Base-by-base conservation (phyloP, 1,140 invertebrate genomes). In the Homarus americanus region DNA sequence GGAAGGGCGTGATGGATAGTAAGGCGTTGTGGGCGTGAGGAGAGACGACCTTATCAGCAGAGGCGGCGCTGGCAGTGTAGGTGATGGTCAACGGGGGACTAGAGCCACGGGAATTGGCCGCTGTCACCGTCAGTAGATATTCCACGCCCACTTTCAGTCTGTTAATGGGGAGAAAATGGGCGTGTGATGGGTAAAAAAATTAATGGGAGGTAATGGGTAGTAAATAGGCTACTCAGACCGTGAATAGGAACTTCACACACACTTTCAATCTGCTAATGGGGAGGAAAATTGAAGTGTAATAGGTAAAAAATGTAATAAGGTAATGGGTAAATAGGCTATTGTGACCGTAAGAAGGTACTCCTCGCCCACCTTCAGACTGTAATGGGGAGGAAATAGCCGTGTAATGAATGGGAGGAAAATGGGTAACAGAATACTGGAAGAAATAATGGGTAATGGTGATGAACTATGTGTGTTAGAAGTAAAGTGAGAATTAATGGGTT, bases 81-180 rank as follows among this genome's bases (percentile, higher is more conserved):
- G 78, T 83, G 79, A 91, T 80, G 75, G 92, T 92, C 24, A 91
- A 63, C 2, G 92, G 92, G 1, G 82, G 87, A 36, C 92, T 88
- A 7, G 92, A 84, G 2, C 92, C 92, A 32, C 92, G 78, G 17
- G 84, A 76, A 73, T 92, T 92, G 69, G 90, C 87, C 1, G 92
- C 89, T 2, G 92, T 92, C 10, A 92, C 87, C 24, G 90, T 92
- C 9, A 92, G 73, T 17, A 91, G 82, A 76, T 92, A 92, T 28
- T 91, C 84, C n/a, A 83, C 83, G 34, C 79, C 85, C 24, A 82
- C n/a, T 69, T 92, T 85, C 9, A 92, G 93, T 93, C 94, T 89
- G 78, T 4, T 10, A n/a, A 41, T 20, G n/a, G 28, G 28, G 63
- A n/a, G 12, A 44, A 28, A 1, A 53, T 0, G 53, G 28, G 36